Evolutionary conservation across 2,797 vertebrate species (phyloP).

Genomic region (Rhynchotus rufescens): DNA sequence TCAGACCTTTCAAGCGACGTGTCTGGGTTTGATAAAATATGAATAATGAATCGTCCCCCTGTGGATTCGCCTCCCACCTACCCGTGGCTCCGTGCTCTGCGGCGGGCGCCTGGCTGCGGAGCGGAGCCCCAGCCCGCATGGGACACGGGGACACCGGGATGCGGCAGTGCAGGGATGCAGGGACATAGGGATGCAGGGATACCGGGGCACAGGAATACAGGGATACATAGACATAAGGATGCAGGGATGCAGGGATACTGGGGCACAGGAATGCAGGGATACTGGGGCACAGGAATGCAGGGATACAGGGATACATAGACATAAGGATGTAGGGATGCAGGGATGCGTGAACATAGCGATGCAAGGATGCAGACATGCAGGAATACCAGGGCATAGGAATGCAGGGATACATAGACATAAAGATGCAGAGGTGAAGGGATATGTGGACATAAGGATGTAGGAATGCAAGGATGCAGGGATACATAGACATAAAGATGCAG

Average conservation of each 20-base stretch:
- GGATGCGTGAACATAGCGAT: neutral
- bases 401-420: too few species aligned
- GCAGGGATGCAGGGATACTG: too few species aligned
- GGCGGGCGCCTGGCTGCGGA: neutral
- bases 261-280: neutral
- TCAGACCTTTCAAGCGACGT: slow-evolving; percentile 3
- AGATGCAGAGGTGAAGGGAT: neutral
- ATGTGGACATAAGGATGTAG: too few species aligned
- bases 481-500: neutral
- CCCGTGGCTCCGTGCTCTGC: neutral
- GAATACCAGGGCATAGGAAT: neutral
- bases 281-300: too few species aligned
- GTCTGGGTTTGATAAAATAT: slow-evolving; percentile 35
- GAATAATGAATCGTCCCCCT: slow-evolving; percentile 2
- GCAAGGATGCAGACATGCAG: rapidly evolving
- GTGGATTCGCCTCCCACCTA: neutral
- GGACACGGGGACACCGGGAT: neutral
- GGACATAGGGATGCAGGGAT: neutral
- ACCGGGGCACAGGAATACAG: neutral
- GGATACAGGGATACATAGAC: neutral
- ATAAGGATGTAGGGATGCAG: too few species aligned
- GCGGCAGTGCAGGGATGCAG: too few species aligned
- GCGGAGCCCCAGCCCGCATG: rapidly evolving
- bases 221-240: neutral
- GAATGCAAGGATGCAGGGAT: too few species aligned